Base-by-base conservation (phyloP, 1,140 invertebrate species). In the Batillaria attramentaria region DNA sequence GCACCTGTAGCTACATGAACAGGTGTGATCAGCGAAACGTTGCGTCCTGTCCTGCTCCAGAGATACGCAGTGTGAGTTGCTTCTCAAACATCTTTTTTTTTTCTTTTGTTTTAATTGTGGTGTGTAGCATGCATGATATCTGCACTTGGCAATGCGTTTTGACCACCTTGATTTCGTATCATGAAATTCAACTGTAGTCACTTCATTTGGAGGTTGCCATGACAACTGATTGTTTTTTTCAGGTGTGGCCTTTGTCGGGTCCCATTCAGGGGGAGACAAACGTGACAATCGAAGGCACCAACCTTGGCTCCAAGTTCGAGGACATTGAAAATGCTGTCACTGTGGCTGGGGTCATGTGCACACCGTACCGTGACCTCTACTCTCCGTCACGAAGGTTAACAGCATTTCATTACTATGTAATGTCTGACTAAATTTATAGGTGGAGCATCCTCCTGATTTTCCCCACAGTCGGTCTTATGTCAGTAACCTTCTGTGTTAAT, bases 201-300 rank as follows among this genome's bases (percentile, higher is more conserved):
- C 46, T 50, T 8, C 46, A 13, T 50, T 50, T 50, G 46, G 10
- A 50, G 10, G 10, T 50, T 13, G 46, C 24, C 24, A 50, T 50
- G 8, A 50, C 46, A 24, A 13, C n/a, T 72, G 57, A 1, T 74
- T 46, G 70, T 10, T 54, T 66, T 39, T 90, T 92, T 46, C 87
- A 95, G 94, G 97, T 99, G 79, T 96, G 96, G 90, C 97, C 97
- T 0, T 88, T 97, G 54, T 96, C 95, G 89, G 97, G 98, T 24
- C 98, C 97, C 18, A 94, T 98, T 72, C 97, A 99, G 93, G 98
- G 98, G 35, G 97, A 97, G 2, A 99, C 98, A n/a, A 90, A 97
- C 66, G 94, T 99, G 0, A 98, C 97, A 20, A 98, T 99, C 80
- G 96, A 97, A 92, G 98, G 98, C 13, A 96, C 96, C 86, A 99